Percentiles rank a stretch among this genome's conserved stretches.
Conservation (phyloP, 2,888 invertebrate species). For the Linnaemya tessellans region DNA sequence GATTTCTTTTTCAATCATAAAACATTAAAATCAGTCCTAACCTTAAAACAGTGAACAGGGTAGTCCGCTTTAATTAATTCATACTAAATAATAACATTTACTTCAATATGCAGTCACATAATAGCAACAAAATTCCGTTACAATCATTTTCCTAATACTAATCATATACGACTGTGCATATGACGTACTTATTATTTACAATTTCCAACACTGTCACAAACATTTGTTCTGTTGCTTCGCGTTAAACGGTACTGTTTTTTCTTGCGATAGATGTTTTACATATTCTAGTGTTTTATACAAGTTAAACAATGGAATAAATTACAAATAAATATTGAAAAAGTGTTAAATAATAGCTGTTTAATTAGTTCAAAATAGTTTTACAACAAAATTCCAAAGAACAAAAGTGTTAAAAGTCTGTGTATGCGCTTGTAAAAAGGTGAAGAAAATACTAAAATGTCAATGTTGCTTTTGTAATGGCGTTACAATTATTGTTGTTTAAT, state of each 20-base stretch:
- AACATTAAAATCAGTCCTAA: not conserved
- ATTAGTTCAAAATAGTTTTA: not conserved
- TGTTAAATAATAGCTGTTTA: constrained; percentile 7
- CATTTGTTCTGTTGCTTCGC: not conserved
- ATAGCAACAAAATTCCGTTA: constrained; percentile 4
- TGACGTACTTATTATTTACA: not conserved
- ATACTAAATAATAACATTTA: not conserved
- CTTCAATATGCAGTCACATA: not conserved
- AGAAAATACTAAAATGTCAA: constrained; percentile 43
- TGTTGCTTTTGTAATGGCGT: constrained; percentile 24
- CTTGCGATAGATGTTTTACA: constrained; percentile 11
- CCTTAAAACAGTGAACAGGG: not conserved
- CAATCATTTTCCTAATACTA: not conserved
- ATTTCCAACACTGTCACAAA: constrained; percentile 6
- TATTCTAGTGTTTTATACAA: constrained; percentile 14
- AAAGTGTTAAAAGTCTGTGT: not conserved
- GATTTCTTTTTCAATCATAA: not conserved
- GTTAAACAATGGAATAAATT: not conserved
- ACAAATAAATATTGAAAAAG: not conserved
- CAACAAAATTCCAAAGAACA: not conserved
- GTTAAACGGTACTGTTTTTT: not conserved
- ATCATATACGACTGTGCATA: constrained; percentile 9
- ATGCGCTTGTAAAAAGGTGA: not conserved
- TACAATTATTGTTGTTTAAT: constrained; percentile 26
- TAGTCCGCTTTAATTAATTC: too few species aligned